These are phyloP conservation scores for Neoscelio sp. DNA, from an alignment of 2,888 invertebrate species.

Conservation along the genomic window DNA sequence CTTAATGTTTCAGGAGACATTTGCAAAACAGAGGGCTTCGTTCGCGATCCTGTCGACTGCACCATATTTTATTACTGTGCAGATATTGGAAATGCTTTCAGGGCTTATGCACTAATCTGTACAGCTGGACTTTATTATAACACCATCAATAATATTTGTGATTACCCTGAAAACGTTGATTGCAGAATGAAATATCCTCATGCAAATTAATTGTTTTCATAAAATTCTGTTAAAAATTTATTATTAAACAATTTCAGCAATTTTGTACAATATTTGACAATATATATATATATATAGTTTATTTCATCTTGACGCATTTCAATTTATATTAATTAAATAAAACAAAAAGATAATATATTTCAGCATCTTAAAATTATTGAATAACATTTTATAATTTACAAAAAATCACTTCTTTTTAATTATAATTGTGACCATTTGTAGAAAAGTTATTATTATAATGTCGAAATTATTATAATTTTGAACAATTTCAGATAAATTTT, in stretches of 20 bases:
- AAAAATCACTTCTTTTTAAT: not conserved
- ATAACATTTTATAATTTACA: too few species aligned
- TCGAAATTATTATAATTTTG: not conserved
- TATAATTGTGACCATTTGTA: too few species aligned
- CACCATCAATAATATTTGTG: conserved; percentile 5
- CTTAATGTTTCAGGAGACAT: conserved; percentile 5
- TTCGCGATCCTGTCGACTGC: conserved; percentile 49
- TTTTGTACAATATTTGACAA: conserved; percentile 44
- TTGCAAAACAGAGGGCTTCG: conserved; percentile 42
- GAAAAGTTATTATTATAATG: too few species aligned
- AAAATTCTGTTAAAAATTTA: conserved; percentile 33
- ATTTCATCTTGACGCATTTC: not conserved
- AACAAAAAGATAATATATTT: not conserved
- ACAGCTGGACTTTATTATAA: conserved; percentile 59
- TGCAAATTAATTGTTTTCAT: conserved; percentile 6
- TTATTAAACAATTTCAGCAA: conserved; percentile 34
- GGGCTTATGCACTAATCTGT: conserved; percentile 33
- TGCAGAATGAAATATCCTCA: conserved; percentile 18
- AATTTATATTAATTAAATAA: not conserved
- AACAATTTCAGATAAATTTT: conserved; percentile 7
- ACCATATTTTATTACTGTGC: conserved; percentile 62
- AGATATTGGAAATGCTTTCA: not conserved
- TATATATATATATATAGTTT: not conserved
- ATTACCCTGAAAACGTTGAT: conserved; percentile 49
- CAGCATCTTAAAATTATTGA: too few species aligned